These are phyloP conservation scores for Sturnus vulgaris DNA, from an alignment of 2,113 vertebrate species.

Conservation along the genomic window DNA sequence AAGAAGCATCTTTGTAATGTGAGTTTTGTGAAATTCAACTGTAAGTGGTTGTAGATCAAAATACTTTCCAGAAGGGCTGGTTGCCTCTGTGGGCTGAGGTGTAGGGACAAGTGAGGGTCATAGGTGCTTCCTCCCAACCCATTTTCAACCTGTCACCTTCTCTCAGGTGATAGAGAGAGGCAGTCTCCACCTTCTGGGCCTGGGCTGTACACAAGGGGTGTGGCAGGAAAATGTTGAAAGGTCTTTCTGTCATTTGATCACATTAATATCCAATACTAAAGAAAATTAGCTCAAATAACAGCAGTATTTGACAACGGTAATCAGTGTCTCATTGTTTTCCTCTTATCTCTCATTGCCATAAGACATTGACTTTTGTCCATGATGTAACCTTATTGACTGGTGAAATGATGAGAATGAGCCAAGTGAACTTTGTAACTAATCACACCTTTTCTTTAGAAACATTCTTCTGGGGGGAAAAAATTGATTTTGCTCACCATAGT, in stretches of 20 bases:
- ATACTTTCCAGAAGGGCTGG: background rate
- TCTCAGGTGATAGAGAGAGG: background rate
- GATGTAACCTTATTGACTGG: background rate
- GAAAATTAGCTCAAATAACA: background rate
- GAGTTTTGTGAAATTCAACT: background rate
- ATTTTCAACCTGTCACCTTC: background rate
- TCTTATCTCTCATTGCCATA: background rate
- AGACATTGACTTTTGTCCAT: background rate
- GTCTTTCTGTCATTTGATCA: background rate
- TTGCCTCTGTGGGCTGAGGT: background rate
- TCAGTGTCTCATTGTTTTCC: background rate
- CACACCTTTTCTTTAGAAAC: background rate
- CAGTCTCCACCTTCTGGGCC: background rate
- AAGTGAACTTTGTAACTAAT: background rate
- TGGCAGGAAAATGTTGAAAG: background rate
- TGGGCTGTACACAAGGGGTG: fast-evolving
- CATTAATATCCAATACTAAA: background rate
- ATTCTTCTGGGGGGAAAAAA: background rate
- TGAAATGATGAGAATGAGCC: background rate
- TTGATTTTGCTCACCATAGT: background rate
- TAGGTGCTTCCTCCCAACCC: background rate
- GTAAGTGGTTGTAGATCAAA: background rate
- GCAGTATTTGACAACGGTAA: background rate
- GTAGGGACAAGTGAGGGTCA: background rate
- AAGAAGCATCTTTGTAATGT: background rate